Base-by-base conservation (phyloP, 2,888 invertebrate species). In the Chelonus formosanus region DNA sequence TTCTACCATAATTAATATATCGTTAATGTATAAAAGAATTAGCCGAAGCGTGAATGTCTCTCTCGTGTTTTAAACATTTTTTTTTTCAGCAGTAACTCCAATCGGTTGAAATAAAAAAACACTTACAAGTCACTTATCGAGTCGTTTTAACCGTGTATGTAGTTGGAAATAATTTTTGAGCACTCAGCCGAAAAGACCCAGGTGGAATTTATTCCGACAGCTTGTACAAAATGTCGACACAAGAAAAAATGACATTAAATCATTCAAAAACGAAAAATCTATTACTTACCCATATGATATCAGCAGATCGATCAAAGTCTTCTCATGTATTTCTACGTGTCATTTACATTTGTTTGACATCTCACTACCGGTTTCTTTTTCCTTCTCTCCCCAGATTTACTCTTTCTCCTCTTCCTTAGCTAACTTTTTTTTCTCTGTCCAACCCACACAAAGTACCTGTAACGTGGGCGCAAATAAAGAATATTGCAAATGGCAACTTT, bases 401-500 rank as follows among this genome's bases (percentile, higher is more conserved):
- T 34, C 62, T 66, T 66, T 52, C 57, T 53, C 52, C 47, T 66
- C 54, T 66, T 66, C 20, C 3, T 32, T 31, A 31, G 32, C 36
- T 32, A 52, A 32, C 40, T 56, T 55, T 45, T 45, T 50, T 32
- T 63, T 48, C 50, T 56, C n/a, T 40, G 31, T 3, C 50, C 66
- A 43, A 66, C 66, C 66, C 52, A 66, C 66, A 61, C 61, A 5
- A 36, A 40, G 32, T 20, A 50, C 48, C 64, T 36, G 40, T 44
- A 61, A 66, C 43, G 66, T 66, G 56, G 66, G 66, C 66, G 66
- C 10, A 36, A 50, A 44, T 48, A 61, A 65, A 55, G 31, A 60
- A 43, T 54, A 20, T 57, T 66, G 61, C 45, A 66, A 66, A 66
- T 66, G 66, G 56, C 66, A 66, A 62, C 50, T 55, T 20, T 61